Base-by-base conservation (phyloP, 2,888 invertebrate species). In the Ormyrus thymus region DNA sequence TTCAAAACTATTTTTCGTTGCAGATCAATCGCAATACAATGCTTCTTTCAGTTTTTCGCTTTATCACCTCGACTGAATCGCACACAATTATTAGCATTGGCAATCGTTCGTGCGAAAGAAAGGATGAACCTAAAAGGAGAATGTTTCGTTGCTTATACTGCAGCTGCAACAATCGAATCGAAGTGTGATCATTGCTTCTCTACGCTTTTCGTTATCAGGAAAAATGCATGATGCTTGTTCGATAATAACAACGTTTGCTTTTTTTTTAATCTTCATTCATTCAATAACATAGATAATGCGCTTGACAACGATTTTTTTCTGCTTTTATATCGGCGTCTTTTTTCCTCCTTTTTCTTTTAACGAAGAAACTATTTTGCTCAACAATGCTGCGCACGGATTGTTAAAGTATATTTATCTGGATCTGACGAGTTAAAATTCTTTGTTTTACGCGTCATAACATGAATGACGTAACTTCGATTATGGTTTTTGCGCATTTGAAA, bases 221-320 rank as follows among this genome's bases (percentile, higher is more conserved):
- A 51, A 48, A 70, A 68, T 13, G 59, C 61, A n/a, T 9, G 69
- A 55, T 13, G 29, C 61, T 62, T 48, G 43, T 15, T 61, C 59
- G 46, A 46, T 53, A 50, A 66, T 58, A 74, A 65, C 50, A 62
- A 73, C 66, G n/a, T 45, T 45, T 55, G 6, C 29, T 43, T 51
- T 59, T 56, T 13, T 56, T 53, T 48, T 46, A 13, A 58, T 46
- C 43, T 43, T 71, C 70, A 72, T 62, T 79, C 70, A 62, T n/a
- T 76, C 56, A 61, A 76, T 79, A 76, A 71, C 79, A 29, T 29
- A 79, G 66, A 75, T 58, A 71, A 76, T 76, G 55, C 51, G 71
- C 45, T 61, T 72, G 15, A 76, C 66, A 79, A 79, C 66, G 76
- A 79, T 79, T 76, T 79, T 77, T 72, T 74, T 75, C 2, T 29